A percentile compares a stretch with the other conserved stretches of the same genome.
Conservation (phyloP, 2,113 vertebrate species). For the Dromiciops gliroides region DNA sequence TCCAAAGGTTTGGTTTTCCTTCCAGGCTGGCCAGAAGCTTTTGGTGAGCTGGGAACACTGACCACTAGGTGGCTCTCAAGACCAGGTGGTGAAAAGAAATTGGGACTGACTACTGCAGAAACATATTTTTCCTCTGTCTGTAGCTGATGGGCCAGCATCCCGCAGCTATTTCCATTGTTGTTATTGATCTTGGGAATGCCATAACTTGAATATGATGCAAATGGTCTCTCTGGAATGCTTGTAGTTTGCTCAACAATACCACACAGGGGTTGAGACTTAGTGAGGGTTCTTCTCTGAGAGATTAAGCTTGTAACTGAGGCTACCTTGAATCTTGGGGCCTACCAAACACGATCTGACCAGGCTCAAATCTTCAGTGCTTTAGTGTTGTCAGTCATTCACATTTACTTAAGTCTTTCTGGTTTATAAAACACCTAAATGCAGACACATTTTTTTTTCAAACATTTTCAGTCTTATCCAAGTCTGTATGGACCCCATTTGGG, state of each 20-base stretch:
- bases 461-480: background rate
- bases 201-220: constrained; percentile 10
- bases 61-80: constrained; percentile 58
- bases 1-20: constrained; percentile 12
- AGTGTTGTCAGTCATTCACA: background rate
- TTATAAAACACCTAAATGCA: background rate
- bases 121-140: background rate
- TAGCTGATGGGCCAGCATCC: background rate
- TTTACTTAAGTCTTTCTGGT: background rate
- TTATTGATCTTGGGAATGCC: background rate
- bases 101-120: background rate
- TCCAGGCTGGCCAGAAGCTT: too few species aligned
- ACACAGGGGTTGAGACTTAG: background rate
- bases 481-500: background rate
- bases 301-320: background rate
- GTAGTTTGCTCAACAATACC: background rate
- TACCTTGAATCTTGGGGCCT: background rate
- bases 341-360: background rate
- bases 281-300: background rate
- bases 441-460: background rate
- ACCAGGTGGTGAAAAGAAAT: background rate
- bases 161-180: background rate
- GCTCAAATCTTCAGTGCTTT: background rate
- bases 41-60: background rate
- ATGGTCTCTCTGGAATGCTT: constrained; percentile 39